Evolutionary conservation across 2,113 vertebrate genomes (phyloP).

Genomic region (Austrofundulus limnaeus): DNA sequence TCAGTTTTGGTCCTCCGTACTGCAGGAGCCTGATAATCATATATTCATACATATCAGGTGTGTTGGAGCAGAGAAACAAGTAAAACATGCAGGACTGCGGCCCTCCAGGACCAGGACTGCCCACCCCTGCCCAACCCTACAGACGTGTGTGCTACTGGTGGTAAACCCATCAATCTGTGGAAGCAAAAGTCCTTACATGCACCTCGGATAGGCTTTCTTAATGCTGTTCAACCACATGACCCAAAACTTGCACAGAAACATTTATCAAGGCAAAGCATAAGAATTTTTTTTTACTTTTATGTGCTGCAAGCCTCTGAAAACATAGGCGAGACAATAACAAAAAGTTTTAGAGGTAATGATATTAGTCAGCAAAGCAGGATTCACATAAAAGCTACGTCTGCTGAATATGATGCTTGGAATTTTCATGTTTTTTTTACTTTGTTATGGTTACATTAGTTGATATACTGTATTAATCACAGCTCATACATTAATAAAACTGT

Average conservation of each 20-base stretch:
- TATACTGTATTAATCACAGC: slow-evolving; percentile 24
- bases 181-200: slow-evolving; percentile 10
- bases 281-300: slow-evolving; percentile 2
- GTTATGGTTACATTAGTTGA: not conserved
- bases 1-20: no score
- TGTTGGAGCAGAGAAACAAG: no score
- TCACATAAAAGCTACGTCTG: not conserved
- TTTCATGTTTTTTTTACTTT: slow-evolving; percentile 1
- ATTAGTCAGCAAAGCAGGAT: not conserved
- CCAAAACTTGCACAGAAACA: slow-evolving; percentile 5
- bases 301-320: slow-evolving; percentile 22
- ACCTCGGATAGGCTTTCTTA: slow-evolving; percentile 1
- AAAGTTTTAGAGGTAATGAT: slow-evolving; percentile 2
- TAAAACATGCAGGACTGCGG: no score
- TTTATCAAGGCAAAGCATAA: slow-evolving; percentile 5
- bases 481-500: slow-evolving; percentile 9
- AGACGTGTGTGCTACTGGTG: slow-evolving; percentile 37
- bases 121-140: no score
- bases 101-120: no score
- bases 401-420: slow-evolving; percentile 34
- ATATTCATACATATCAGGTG: no score
- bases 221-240: slow-evolving; percentile 10
- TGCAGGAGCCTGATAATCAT: no score
- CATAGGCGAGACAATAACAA: not conserved
- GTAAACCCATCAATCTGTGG: slow-evolving; percentile 15